Evolutionary conservation across 2,888 invertebrate species (phyloP).

Genomic region (Acheta domesticus): DNA sequence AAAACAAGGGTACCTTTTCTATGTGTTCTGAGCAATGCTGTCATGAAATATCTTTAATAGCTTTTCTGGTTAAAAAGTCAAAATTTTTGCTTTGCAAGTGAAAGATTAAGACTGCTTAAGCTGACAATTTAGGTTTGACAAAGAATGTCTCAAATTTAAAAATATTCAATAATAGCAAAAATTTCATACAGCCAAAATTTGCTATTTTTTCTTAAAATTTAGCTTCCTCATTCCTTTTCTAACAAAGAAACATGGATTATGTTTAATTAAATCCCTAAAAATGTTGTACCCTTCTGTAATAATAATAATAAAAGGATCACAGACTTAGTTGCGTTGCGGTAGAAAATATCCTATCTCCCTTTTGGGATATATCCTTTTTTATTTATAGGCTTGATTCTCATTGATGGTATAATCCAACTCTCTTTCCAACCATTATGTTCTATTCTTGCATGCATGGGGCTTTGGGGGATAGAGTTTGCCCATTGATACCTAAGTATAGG

Average conservation of each 20-base stretch:
- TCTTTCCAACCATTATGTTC: background rate
- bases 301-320: background rate
- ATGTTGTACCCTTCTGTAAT: slow-evolving; percentile 10
- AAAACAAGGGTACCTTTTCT: background rate
- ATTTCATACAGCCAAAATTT: slow-evolving; percentile 2
- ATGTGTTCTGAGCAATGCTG: background rate
- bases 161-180: background rate
- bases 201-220: slow-evolving; percentile 18
- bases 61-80: background rate
- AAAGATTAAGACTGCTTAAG: slow-evolving; percentile 9
- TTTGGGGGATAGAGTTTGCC: background rate
- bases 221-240: slow-evolving; percentile 3
- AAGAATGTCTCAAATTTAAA: background rate
- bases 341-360: background rate
- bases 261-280: background rate
- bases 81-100: background rate
- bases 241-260: background rate
- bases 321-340: background rate
- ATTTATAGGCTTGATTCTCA: slow-evolving; percentile 18
- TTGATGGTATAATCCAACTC: background rate
- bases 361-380: background rate
- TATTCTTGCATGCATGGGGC: background rate
- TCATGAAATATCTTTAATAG: background rate
- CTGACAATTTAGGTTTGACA: background rate
- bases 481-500: background rate